These are phyloP conservation scores for Apostichopus leukothele DNA, from an alignment of 53 echinoderm and acorn worm genomes.

Conservation along the genomic window DNA sequence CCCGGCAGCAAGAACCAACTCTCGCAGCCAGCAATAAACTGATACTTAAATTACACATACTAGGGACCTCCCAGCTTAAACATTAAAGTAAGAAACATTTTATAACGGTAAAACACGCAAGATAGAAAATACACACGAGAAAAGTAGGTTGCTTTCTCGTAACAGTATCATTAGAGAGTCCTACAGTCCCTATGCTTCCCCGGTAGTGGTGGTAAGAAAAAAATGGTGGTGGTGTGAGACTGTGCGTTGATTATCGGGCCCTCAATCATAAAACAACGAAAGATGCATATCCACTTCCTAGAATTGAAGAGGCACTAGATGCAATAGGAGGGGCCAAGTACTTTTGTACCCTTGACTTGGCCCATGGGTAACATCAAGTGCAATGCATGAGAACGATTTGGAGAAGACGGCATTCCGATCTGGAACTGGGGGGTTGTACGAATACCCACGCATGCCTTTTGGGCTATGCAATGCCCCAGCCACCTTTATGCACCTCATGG, in stretches of 20 bases:
- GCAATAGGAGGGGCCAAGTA: slow-evolving; percentile 48
- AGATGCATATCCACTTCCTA: slow-evolving; percentile 56
- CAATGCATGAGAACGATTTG: slow-evolving; percentile 37
- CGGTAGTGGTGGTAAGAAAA: slow-evolving; percentile 55
- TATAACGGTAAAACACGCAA: too few species aligned
- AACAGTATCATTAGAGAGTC: not conserved
- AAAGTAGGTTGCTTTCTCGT: too few species aligned
- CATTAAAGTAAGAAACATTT: too few species aligned
- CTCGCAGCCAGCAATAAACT: too few species aligned
- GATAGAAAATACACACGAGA: too few species aligned
- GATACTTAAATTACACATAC: too few species aligned
- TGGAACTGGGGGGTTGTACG: slow-evolving; percentile 54
- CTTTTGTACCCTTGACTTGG: slow-evolving; percentile 55
- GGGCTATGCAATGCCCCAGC: slow-evolving; percentile 54
- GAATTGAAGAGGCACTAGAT: slow-evolving; percentile 57
- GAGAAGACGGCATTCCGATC: slow-evolving; percentile 52
- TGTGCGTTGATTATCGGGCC: slow-evolving; percentile 49
- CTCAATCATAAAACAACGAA: slow-evolving; percentile 42
- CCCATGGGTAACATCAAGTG: slow-evolving; percentile 53
- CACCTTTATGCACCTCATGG: slow-evolving; percentile 58
- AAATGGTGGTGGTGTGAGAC: slow-evolving; percentile 33
- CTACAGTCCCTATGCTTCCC: slow-evolving; percentile 51
- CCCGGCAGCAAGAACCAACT: too few species aligned
- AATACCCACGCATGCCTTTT: slow-evolving; percentile 59
- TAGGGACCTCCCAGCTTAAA: too few species aligned